Conservation (phyloP, 2,888 invertebrate species). For the Volucella bombylans region DNA sequence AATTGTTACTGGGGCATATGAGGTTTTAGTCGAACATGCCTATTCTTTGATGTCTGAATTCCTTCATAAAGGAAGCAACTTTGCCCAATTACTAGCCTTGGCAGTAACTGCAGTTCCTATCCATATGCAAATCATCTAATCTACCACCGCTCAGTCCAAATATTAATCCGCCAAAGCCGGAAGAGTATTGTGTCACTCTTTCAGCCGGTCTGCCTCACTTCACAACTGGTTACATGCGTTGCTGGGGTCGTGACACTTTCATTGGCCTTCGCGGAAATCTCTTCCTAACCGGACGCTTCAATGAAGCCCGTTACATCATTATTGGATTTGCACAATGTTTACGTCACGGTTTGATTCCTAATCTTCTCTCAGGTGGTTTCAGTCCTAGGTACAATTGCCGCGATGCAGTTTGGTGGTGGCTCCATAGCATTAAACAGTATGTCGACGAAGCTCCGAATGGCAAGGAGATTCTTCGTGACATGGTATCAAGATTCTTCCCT, state of each 20-base stretch:
- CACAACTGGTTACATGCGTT: conserved; percentile 96
- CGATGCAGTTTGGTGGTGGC: conserved; percentile 99
- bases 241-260: conserved; percentile 99
- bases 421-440: conserved; percentile 93
- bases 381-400: conserved; percentile 96
- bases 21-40: conserved; percentile 86
- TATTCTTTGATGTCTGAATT: conserved; percentile 88
- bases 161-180: conserved; percentile 87
- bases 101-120: conserved; percentile 93
- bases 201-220: conserved; percentile 93
- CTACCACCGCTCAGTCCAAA: conserved; percentile 90
- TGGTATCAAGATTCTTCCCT: conserved; percentile 93
- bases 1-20: conserved; percentile 88
- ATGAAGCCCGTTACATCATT: conserved; percentile 94
- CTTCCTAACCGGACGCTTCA: conserved; percentile 91
- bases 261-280: conserved; percentile 95
- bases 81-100: conserved; percentile 90
- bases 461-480: conserved; percentile 87
- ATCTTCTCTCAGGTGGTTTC: conserved; percentile 94
- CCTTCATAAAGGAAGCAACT: conserved; percentile 88
- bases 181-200: conserved; percentile 85
- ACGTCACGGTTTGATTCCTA: conserved; percentile 98
- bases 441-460: conserved; percentile 90
- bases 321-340: conserved; percentile 95
- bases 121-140: conserved; percentile 88